Evolutionary conservation across 1,140 invertebrate genomes (phyloP).

Genomic region (Sminthurinus signatus): DNA sequence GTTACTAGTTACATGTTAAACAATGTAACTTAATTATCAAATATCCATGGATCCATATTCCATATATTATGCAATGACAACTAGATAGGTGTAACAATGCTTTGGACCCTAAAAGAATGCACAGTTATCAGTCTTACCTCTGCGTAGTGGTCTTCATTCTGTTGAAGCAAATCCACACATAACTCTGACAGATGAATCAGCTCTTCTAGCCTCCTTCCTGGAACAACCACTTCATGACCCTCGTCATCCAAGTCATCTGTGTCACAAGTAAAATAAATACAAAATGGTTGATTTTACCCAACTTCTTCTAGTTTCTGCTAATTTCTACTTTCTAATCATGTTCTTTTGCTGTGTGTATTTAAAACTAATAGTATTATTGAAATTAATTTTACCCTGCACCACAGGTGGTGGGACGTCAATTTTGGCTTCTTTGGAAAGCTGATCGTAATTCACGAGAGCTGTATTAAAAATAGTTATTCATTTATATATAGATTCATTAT

Average conservation of each 20-base stretch:
- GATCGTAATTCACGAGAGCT: slow-evolving; percentile 93
- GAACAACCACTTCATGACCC: slow-evolving; percentile 69
- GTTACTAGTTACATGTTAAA: too few relatives aligned
- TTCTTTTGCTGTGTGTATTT: slow-evolving; percentile 3
- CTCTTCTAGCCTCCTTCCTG: slow-evolving; percentile 89
- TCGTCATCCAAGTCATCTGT: slow-evolving; percentile 59
- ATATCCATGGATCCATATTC: too few relatives aligned
- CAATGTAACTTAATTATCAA: too few relatives aligned
- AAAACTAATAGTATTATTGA: slow-evolving; percentile 1
- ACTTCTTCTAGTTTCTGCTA: background rate
- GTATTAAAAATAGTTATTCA: too few relatives aligned
- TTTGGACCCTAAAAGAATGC: too few relatives aligned
- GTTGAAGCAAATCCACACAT: slow-evolving; percentile 96
- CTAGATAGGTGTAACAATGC: too few relatives aligned
- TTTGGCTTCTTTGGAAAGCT: slow-evolving; percentile 92
- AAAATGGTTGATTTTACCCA: background rate
- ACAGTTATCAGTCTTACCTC: slow-evolving; percentile 88
- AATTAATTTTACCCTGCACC: background rate
- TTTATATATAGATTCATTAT: too few relatives aligned
- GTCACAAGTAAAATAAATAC: too few relatives aligned
- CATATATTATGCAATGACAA: too few relatives aligned
- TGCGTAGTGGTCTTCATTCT: slow-evolving; percentile 99
- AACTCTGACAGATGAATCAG: slow-evolving; percentile 94
- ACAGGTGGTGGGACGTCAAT: slow-evolving; percentile 63
- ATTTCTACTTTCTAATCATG: background rate